Conservation (phyloP, 2,888 invertebrate genomes). For the Tachina lurida region DNA sequence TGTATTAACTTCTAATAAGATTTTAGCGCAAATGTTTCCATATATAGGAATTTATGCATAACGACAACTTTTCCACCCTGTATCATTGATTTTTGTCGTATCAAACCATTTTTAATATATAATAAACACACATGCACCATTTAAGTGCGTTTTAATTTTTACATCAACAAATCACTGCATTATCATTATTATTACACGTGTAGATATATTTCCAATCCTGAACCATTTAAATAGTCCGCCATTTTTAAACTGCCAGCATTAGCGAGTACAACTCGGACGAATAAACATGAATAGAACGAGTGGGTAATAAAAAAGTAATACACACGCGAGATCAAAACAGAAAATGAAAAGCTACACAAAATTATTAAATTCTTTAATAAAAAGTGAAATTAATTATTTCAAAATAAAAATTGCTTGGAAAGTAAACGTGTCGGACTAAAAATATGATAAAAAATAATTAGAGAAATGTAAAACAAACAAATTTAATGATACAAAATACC, state of each 20-base stretch:
- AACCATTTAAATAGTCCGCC: constrained; percentile 30
- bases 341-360: constrained; percentile 58
- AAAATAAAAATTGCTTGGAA: constrained; percentile 10
- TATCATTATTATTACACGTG: constrained; percentile 48
- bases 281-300: constrained; percentile 54
- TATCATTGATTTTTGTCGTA: too few species aligned
- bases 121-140: neutral
- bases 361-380: constrained; percentile 41
- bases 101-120: too few species aligned
- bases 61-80: too few species aligned
- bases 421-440: constrained; percentile 1
- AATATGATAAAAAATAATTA: neutral
- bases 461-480: neutral
- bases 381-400: constrained; percentile 45
- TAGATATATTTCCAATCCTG: neutral
- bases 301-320: constrained; percentile 53
- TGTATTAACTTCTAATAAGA: too few species aligned
- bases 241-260: constrained; percentile 19
- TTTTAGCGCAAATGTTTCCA: too few species aligned
- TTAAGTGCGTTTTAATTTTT: neutral
- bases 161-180: constrained; percentile 15
- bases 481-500: constrained; percentile 28
- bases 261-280: constrained; percentile 53
- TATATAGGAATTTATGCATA: too few species aligned
- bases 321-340: constrained; percentile 67